phyloP scores from a whole-genome alignment of 2,888 invertebrate species.

The Lasioglossum malachurum region DNA sequence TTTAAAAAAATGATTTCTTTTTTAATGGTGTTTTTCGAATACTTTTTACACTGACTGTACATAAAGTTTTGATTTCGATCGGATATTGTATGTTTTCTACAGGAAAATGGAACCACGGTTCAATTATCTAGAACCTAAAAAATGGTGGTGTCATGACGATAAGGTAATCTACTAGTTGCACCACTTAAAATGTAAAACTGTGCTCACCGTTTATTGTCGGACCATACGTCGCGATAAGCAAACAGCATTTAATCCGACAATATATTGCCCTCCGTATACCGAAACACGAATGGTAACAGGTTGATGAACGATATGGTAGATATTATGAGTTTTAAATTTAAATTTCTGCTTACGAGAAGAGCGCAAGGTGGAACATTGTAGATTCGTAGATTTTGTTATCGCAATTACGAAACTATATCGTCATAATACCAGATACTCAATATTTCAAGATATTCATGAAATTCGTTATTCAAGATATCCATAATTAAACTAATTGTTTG shows the following conservation, averaged over 20 bases:
- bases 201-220: conserved; percentile 24
- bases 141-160: conserved; percentile 13
- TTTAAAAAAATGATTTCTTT: too few species aligned
- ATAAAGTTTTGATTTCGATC: not conserved
- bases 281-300: not conserved
- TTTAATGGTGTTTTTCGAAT: too few species aligned
- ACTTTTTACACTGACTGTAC: too few species aligned
- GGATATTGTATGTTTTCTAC: not conserved
- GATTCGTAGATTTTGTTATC: not conserved
- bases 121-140: not conserved
- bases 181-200: conserved; percentile 28
- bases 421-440: not conserved
- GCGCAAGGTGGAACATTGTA: not conserved
- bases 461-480: too few species aligned
- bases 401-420: not conserved
- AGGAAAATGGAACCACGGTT: not conserved
- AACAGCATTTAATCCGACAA: conserved; percentile 42
- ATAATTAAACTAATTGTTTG: too few species aligned
- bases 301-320: not conserved
- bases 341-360: not conserved
- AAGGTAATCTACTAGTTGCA: conserved; percentile 34
- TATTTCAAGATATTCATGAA: not conserved
- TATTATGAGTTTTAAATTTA: not conserved
- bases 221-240: conserved; percentile 34
- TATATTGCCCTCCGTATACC: not conserved